Evolutionary conservation across 2,888 invertebrate genomes (phyloP), one percentile per base, ranked within the genome.

Genomic region (Chrysopilus asiliformis): DNA sequence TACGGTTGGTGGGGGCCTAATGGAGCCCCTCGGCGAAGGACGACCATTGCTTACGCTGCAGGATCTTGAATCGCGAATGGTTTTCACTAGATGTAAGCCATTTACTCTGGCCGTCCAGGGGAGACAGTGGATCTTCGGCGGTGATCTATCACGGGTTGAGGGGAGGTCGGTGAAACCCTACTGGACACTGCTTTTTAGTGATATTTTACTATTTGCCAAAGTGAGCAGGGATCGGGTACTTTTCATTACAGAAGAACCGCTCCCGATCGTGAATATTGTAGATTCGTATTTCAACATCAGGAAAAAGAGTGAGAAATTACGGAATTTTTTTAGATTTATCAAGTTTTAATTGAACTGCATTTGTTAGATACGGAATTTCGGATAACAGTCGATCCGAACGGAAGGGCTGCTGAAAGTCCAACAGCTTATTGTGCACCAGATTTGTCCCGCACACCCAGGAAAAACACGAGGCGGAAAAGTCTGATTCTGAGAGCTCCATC

Each of bases 41-140:
- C 73, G 81, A 41, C 86, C 86, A 0, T 56, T 87, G 42, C 63
- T 87, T 4, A 83, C 84, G 10, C 71, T 87, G 34, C 81, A 84
- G 52, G 87, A 89, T 57, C 70, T 89, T 45, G 87, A 87, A 58
- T 82, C 84, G 53, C 70, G 87, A 51, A 71, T 89, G 57, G 87
- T 89, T 50, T 89, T 89, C 67, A 87, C 87, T 52, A 79, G 84
- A 63, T 87, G 86, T 69, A 86, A 84, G 73, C 86, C 87, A 35
- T 89, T 89, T 58, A 78, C 81, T 35, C 65, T 89, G 57, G 81
- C 79, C 52, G 78, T 81, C 49, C 78, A 82, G 34, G 85, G 85
- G 17, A 71, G 87, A 34, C 86, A 86, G 59, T 87, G 87, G 87
- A 81, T 89, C 39, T 87, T 87, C 49, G 87, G 86, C 4, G 86